Conservation (phyloP, 2,888 invertebrate genomes). For the Ceriagrion tenellum region DNA sequence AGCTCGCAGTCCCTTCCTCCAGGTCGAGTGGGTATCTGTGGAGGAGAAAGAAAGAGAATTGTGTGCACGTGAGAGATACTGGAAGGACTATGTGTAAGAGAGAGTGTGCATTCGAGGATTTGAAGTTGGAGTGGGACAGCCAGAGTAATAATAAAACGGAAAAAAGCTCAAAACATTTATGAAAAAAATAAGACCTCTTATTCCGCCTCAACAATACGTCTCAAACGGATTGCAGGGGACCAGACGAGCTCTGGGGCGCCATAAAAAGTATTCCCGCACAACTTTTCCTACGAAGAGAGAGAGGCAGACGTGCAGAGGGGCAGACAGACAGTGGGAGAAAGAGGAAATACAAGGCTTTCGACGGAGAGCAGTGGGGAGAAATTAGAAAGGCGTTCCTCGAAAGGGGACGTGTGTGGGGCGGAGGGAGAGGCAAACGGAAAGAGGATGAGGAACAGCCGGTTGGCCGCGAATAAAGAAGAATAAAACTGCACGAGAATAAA, state of each 20-base stretch:
- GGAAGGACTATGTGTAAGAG: too few relatives aligned
- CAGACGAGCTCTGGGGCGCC: not conserved
- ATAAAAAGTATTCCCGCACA: conserved; percentile 8
- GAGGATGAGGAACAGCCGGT: not conserved
- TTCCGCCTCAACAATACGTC: not conserved
- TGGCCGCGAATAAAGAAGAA: not conserved
- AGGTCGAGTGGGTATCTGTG: not conserved
- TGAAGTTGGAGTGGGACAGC: not conserved
- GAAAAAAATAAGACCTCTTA: not conserved
- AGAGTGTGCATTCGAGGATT: not conserved
- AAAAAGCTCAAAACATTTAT: not conserved
- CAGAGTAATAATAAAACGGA: not conserved
- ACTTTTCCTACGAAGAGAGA: not conserved
- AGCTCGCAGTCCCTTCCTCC: not conserved
- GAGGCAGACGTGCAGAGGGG: not conserved
- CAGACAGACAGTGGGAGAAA: not conserved
- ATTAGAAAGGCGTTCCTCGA: not conserved
- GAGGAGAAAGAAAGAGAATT: not conserved
- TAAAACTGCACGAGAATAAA: not conserved
- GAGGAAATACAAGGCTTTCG: not conserved
- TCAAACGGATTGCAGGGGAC: conserved; percentile 1
- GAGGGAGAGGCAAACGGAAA: too few relatives aligned
- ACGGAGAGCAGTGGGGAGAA: not conserved
- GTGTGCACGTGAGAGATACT: not conserved
- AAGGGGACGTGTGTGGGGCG: not conserved